Conservation (phyloP, 2,888 invertebrate species). For the Rapana venosa region DNA sequence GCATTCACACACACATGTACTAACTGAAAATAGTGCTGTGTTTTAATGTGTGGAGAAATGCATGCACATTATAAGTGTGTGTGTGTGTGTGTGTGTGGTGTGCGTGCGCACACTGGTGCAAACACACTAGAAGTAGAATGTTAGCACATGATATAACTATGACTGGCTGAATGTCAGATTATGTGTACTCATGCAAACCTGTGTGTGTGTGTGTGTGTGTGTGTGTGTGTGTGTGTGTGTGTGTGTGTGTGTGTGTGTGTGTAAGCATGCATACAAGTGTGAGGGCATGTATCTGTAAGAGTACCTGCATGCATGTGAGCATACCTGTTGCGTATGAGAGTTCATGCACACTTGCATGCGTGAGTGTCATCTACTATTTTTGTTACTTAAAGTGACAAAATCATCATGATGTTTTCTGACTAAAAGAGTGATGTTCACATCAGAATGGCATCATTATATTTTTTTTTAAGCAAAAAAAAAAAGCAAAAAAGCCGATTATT, state of each 20-base stretch:
- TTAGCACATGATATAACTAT: not conserved
- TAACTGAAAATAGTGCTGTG: not conserved
- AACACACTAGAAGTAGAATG: not conserved
- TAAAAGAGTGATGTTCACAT: no score
- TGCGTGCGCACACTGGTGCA: not conserved
- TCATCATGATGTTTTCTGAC: no score
- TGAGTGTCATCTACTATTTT: not conserved
- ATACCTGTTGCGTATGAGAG: not conserved
- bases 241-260: not conserved
- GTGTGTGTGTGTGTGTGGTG: not conserved
- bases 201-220: slow-evolving; percentile 20
- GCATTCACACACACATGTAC: not conserved
- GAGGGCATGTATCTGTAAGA: not conserved
- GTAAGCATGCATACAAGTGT: not conserved
- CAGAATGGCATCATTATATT: no score
- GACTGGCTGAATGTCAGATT: not conserved
- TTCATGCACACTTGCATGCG: not conserved
- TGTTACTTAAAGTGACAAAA: not conserved
- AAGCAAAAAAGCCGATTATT: no score
- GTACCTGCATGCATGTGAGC: not conserved
- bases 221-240: not conserved
- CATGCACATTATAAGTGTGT: not conserved
- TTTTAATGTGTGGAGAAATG: not conserved
- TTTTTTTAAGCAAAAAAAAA: no score
- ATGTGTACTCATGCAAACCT: not conserved